Base-by-base conservation (phyloP, 2,888 invertebrate genomes). In the Lissonota sp. region DNA sequence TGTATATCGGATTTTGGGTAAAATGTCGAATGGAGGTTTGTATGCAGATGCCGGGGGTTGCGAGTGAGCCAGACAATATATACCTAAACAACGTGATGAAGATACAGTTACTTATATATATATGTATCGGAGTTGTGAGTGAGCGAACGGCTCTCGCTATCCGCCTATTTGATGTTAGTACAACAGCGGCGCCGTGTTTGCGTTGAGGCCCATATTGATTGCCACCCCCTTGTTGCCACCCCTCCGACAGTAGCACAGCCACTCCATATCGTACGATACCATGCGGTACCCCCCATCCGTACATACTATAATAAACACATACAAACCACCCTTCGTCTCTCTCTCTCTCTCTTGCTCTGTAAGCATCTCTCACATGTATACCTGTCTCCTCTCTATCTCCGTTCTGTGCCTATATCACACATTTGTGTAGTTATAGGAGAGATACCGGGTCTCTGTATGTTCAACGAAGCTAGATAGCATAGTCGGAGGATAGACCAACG, bases 121-220 rank as follows among this genome's bases (percentile, higher is more conserved):
- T 64, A 5, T 16, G 57, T 16, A 42, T 44, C 16, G 40, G 57
- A 60, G 84, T 82, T 71, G 74, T 42, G 63, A 79, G 70, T 79
- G 84, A 77, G 81, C 86, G 89, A 90, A 88, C 86, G 89, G 86
- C 84, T 87, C 91, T 83, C 90, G 91, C 91, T 90, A 91, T 92
- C 91, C 92, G 92, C 91, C 92, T 92, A 92, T 92, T 92, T 92
- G 92, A 92, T 92, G 92, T 92, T 92, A 91, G 92, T 92, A 92
- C 92, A 92, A 92, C 91, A 91, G 90, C 89, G 89, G 91, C 88
- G 88, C 89, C 91, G 91, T 92, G 92, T 92, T 92, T 92, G 92
- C 91, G 90, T 91, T 92, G 91, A 92, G 92, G 91, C 91, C 91
- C 91, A 92, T 92, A 92, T 92, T 92, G 92, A 92, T 92, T 92